Percentiles rank a stretch among this genome's conserved stretches.
These are phyloP conservation scores for Mola mola DNA, from an alignment of 2,113 vertebrate species.

Conservation along the genomic window DNA sequence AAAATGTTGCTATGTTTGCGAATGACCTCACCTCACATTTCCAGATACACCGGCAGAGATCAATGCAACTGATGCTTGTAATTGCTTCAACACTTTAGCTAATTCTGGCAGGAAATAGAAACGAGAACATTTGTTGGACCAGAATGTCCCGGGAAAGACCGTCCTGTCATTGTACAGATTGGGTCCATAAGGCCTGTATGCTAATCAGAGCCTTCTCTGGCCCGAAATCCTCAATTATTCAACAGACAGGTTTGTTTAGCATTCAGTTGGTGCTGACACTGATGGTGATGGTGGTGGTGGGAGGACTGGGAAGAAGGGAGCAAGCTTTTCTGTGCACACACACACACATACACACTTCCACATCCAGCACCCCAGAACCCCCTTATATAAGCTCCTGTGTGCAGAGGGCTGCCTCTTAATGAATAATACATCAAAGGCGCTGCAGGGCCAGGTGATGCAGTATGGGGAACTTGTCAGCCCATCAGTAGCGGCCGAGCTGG, in stretches of 20 bases:
- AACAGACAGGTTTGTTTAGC: constrained; percentile 82
- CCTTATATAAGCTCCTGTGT: constrained; percentile 65
- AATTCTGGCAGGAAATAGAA: constrained; percentile 20
- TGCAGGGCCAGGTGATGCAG: constrained; percentile 76
- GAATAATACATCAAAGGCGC: constrained; percentile 80
- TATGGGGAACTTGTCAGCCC: constrained; percentile 69
- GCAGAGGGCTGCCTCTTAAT: constrained; percentile 69
- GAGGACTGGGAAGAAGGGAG: constrained; percentile 58
- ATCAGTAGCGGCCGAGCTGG: constrained; percentile 63
- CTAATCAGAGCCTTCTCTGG: constrained; percentile 73
- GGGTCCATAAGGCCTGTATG: constrained; percentile 80
- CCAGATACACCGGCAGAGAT: too few species aligned
- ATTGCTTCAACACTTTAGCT: neutral
- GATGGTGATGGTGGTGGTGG: constrained; percentile 30
- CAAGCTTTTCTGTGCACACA: constrained; percentile 36
- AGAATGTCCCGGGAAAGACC: constrained; percentile 38
- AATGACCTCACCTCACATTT: too few species aligned
- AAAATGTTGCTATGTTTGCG: neutral
- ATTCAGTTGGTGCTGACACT: constrained; percentile 76
- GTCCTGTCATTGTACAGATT: constrained; percentile 71
- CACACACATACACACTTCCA: neutral
- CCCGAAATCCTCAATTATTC: constrained; percentile 80
- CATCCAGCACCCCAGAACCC: constrained; percentile 38
- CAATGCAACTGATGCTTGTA: too few species aligned
- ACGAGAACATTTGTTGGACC: constrained; percentile 8